Percentiles rank a stretch among this genome's conserved stretches.
phyloP scores from a whole-genome alignment of 2,888 invertebrate species.

The Cheilosia pagana region DNA sequence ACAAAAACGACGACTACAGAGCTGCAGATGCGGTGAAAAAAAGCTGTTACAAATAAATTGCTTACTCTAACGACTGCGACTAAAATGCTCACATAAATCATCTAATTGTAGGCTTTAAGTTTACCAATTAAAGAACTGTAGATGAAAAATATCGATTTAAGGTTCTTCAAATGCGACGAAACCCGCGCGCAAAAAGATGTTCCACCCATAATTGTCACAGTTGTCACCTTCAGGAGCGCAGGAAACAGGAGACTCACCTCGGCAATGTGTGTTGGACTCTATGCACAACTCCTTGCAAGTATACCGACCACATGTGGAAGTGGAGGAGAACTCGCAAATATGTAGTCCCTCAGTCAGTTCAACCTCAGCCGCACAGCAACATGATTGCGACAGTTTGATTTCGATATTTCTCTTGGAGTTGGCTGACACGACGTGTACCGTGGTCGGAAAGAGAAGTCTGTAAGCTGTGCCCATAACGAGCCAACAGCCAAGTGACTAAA shows the following conservation, averaged over 20 bases:
- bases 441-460: conserved; percentile 42
- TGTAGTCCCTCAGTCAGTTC: not conserved
- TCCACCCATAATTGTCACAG: conserved; percentile 42
- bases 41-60: no score
- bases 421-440: conserved; percentile 4
- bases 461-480: not conserved
- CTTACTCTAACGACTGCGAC: no score
- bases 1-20: no score
- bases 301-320: conserved; percentile 15
- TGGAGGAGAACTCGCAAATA: conserved; percentile 46
- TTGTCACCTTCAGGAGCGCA: conserved; percentile 43
- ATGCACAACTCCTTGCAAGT: conserved; percentile 44
- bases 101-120: not conserved
- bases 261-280: conserved; percentile 45
- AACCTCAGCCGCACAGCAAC: conserved; percentile 25
- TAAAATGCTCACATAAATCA: not conserved
- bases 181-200: not conserved
- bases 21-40: no score
- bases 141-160: not conserved
- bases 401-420: conserved; percentile 61
- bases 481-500: conserved; percentile 24
- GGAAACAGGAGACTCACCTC: conserved; percentile 55
- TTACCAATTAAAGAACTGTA: not conserved
- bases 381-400: conserved; percentile 59
- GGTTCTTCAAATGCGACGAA: not conserved